Evolutionary conservation across 2,113 vertebrate genomes (phyloP).

Genomic region (Xenopus laevis): DNA sequence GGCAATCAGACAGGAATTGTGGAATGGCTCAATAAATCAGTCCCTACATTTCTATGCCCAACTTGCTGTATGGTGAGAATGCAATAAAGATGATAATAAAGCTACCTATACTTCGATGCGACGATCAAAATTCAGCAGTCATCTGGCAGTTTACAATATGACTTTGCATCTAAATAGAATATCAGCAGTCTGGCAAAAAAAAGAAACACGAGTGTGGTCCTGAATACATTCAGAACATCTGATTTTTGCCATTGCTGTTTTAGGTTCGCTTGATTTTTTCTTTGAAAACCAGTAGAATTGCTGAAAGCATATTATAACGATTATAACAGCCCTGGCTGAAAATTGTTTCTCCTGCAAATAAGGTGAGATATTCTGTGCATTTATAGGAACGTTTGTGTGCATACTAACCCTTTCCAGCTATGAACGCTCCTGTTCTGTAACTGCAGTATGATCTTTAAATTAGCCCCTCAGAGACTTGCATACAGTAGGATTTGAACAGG

Average conservation of each 20-base stretch:
- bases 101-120: conserved; percentile 17
- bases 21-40: conserved; percentile 3
- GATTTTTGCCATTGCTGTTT: conserved; percentile 11
- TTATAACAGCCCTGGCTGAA: conserved; percentile 11
- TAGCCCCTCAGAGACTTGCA: conserved; percentile 34
- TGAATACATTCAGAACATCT: conserved; percentile 35
- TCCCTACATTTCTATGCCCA: neutral
- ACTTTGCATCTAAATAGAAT: conserved; percentile 35
- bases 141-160: conserved; percentile 31
- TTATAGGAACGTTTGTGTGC: conserved; percentile 1
- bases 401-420: conserved; percentile 19
- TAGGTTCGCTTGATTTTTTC: conserved; percentile 6
- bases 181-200: conserved; percentile 16
- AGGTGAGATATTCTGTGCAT: conserved; percentile 11
- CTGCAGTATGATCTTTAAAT: conserved; percentile 37
- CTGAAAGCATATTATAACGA: conserved; percentile 10
- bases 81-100: conserved; percentile 39
- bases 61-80: neutral
- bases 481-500: conserved; percentile 33
- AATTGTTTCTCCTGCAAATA: conserved; percentile 13
- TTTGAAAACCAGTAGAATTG: conserved; percentile 8
- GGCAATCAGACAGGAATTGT: neutral
- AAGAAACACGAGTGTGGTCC: conserved; percentile 18
- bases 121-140: conserved; percentile 35
- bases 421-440: conserved; percentile 14